phyloP scores from a whole-genome alignment of 35 echinoderm and acorn worm species.

The Holothuria glaberrima region DNA sequence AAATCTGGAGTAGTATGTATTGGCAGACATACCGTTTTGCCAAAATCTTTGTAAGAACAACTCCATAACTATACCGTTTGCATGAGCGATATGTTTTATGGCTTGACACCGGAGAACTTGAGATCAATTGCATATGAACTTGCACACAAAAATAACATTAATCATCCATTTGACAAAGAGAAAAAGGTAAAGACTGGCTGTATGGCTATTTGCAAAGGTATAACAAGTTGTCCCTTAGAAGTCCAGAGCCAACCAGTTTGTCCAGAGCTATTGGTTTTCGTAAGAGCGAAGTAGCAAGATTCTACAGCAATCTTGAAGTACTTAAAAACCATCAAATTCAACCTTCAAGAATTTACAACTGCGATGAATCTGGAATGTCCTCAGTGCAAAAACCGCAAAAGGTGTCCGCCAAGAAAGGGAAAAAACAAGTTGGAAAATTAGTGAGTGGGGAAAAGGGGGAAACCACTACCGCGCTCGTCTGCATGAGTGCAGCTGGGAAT shows the following conservation, averaged over 20 bases:
- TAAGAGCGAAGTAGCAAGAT: neutral
- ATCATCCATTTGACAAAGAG: neutral
- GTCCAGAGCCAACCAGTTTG: neutral
- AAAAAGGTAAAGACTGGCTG: neutral
- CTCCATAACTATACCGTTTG: neutral
- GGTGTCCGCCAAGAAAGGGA: neutral
- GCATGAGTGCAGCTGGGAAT: neutral
- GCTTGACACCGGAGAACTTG: neutral
- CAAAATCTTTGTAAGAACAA: neutral
- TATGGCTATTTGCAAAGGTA: too few relatives aligned
- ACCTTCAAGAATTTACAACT: constrained; percentile 10
- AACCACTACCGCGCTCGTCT: neutral
- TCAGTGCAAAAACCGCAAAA: neutral
- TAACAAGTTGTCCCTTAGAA: too few relatives aligned
- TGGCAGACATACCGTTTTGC: neutral
- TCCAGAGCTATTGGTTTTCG: constrained; percentile 10
- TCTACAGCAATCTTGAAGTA: neutral
- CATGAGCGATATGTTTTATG: constrained; percentile 2
- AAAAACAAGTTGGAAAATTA: constrained; percentile 8
- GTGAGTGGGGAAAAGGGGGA: neutral
- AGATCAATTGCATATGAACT: constrained; percentile 3
- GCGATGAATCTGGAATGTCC: neutral
- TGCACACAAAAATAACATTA: neutral
- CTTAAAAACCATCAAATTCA: neutral
- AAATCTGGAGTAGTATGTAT: too few relatives aligned